A percentile compares a stretch with the other conserved stretches of the same genome.
phyloP scores from a whole-genome alignment of 2,888 invertebrate genomes.

The Athrips mouffetella region DNA sequence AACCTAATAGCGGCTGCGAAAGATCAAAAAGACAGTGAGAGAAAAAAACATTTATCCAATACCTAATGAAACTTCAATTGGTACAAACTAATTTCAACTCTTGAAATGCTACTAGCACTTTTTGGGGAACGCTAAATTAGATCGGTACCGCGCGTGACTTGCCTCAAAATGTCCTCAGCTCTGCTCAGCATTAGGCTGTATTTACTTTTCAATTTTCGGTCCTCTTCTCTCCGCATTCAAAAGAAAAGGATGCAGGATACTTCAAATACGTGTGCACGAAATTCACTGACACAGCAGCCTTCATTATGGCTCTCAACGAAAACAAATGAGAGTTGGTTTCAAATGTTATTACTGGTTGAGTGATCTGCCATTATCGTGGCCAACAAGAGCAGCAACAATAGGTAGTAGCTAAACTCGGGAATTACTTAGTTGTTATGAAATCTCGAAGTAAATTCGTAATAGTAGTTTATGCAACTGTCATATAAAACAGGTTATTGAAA shows the following conservation, averaged over 20 bases:
- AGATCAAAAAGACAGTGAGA: background rate
- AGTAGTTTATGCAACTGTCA: no score
- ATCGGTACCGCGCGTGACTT: conserved; percentile 58
- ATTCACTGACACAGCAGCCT: conserved; percentile 44
- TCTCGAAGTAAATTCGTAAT: no score
- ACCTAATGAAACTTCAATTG: conserved; percentile 9
- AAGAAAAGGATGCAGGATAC: conserved; percentile 25
- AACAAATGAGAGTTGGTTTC: conserved; percentile 39
- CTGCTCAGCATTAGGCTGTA: conserved; percentile 41
- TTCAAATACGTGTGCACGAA: conserved; percentile 25
- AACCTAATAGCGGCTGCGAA: background rate
- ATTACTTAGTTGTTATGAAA: no score
- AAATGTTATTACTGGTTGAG: conserved; percentile 38
- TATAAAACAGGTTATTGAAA: no score
- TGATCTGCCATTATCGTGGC: conserved; percentile 40
- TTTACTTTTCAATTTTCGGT: conserved; percentile 39
- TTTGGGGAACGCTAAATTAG: conserved; percentile 63
- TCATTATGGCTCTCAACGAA: conserved; percentile 43
- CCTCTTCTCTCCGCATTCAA: conserved; percentile 29
- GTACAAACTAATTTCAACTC: conserved; percentile 51
- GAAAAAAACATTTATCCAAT: conserved; percentile 6
- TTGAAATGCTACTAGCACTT: conserved; percentile 56
- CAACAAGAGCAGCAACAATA: no score
- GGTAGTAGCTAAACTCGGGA: no score
- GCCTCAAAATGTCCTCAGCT: conserved; percentile 48